These are phyloP conservation scores for Drosophila equinoxialis DNA, from an alignment of 1,140 invertebrate genomes.

Conservation along the genomic window DNA sequence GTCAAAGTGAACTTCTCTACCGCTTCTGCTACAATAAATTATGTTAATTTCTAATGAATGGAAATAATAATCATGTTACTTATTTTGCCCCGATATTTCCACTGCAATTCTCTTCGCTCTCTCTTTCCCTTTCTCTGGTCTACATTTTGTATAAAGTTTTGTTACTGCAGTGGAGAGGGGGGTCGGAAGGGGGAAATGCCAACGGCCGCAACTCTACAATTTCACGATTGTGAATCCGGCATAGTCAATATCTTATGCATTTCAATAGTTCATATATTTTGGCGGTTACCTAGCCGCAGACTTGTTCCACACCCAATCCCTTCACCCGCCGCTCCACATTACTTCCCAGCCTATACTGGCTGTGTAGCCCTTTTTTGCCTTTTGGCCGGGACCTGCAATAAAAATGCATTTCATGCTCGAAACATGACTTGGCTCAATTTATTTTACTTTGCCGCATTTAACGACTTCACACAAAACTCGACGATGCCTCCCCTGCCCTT, in stretches of 20 bases:
- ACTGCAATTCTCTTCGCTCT: neutral
- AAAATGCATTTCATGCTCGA: slow-evolving; percentile 79
- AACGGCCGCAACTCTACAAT: slow-evolving; percentile 29
- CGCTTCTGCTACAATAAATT: neutral
- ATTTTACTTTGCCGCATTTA: slow-evolving; percentile 81
- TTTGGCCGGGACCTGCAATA: slow-evolving; percentile 57
- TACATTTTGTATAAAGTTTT: slow-evolving; percentile 31
- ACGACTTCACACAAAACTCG: slow-evolving; percentile 73
- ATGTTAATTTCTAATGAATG: slow-evolving; percentile 18
- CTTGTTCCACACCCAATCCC: neutral
- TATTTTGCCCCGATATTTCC: neutral
- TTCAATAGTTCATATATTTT: slow-evolving; percentile 67
- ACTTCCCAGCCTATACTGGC: neutral
- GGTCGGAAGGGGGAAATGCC: slow-evolving; percentile 6
- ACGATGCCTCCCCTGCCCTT: slow-evolving; percentile 28
- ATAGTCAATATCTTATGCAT: slow-evolving; percentile 67
- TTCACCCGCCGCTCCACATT: neutral
- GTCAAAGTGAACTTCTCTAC: slow-evolving; percentile 1
- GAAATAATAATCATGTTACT: slow-evolving; percentile 15
- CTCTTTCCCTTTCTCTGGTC: neutral
- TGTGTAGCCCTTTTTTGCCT: slow-evolving; percentile 8
- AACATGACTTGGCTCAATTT: slow-evolving; percentile 80
- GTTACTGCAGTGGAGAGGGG: neutral
- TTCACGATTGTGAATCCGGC: slow-evolving; percentile 30
- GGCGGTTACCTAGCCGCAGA: slow-evolving; percentile 26